A percentile compares a stretch with the other conserved stretches of the same genome.
Evolutionary conservation across 2,888 invertebrate species (phyloP).

Genomic region (Lithophane ornitopus): DNA sequence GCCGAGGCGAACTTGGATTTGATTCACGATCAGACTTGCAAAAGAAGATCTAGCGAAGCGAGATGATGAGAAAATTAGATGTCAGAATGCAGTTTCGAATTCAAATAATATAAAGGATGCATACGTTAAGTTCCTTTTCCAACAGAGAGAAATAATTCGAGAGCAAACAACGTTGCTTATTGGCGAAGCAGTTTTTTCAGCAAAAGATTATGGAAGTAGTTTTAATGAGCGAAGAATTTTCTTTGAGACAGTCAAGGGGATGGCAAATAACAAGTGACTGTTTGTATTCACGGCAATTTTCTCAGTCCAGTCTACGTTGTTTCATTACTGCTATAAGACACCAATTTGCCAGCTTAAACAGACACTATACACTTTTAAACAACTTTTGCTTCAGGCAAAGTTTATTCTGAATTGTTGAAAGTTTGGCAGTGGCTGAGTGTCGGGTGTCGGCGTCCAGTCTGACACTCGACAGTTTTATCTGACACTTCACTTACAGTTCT

Average conservation of each 20-base stretch:
- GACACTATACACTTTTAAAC: slow-evolving; percentile 55
- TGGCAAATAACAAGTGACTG: slow-evolving; percentile 52
- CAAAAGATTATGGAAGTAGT: slow-evolving; percentile 68
- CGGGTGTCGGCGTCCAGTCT: slow-evolving; percentile 46
- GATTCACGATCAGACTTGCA: slow-evolving; percentile 23
- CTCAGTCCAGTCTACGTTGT: slow-evolving; percentile 49
- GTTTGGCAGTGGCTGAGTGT: slow-evolving; percentile 54
- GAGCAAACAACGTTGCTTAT: slow-evolving; percentile 51
- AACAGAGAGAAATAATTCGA: slow-evolving; percentile 35
- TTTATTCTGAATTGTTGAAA: slow-evolving; percentile 67
- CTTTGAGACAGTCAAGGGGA: slow-evolving; percentile 65
- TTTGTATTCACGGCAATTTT: slow-evolving; percentile 57
- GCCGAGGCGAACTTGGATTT: slow-evolving; percentile 34
- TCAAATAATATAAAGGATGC: slow-evolving; percentile 25
- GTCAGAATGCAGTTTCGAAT: slow-evolving; percentile 23
- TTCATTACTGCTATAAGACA: slow-evolving; percentile 60
- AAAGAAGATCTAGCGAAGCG: neutral
- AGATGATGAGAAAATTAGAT: neutral
- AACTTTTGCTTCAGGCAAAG: slow-evolving; percentile 61
- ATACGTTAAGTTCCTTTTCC: slow-evolving; percentile 5
- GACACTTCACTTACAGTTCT: slow-evolving; percentile 65
- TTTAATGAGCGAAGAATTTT: slow-evolving; percentile 73
- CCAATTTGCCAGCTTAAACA: slow-evolving; percentile 65
- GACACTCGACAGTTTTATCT: slow-evolving; percentile 67
- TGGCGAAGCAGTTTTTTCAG: slow-evolving; percentile 50